Evolutionary conservation across 2,113 vertebrate species (phyloP), one percentile per base, ranked within the genome.

Genomic region (Corythoichthys haematopterus): DNA sequence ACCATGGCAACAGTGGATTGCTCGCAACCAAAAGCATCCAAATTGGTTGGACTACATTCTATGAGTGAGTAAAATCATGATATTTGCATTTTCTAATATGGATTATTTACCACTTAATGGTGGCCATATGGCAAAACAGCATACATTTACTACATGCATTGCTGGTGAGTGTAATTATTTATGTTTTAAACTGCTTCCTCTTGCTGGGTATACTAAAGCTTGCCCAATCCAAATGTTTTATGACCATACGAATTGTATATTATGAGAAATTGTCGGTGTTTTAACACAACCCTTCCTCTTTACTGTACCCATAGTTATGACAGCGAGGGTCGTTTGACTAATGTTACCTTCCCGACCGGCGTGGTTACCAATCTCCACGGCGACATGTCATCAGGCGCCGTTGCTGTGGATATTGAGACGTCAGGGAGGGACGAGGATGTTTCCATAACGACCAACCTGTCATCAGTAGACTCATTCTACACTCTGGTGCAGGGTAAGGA

Each of bases 31-130:
- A 98, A 86, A 99, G 96, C 1, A 94, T 97, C 68, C 95, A 99
- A 73, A 99, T 96, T 13, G 97, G 97, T 72, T 99, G 97, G 97
- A 98, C 96, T 4, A 98, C 97, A 4, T 99, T 99, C 87, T 99
- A 97, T 73, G 96, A 99, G 97, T 99, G 87, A 98, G 95, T 35
- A 62, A 2, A 62, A 33, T 62, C 4, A 33, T 55, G 92, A 79
- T 0, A 13, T 69, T 57, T 69, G 0, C 58, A 20, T 51, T 12
- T 64, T 52, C 40, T 12, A 37, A 1, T 9, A 47, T 68, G 35
- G 37, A 38, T 15, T 7, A 58, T 35, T 15, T 36, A 36, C 35
- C 8, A 3, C 69, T 37, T n/a, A 28, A 28, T 7, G 15, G 33
- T 35, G 65, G 0, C 1, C 12, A 9, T n/a, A 4, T 40, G 16